Percentiles rank a stretch among this genome's conserved stretches.
Evolutionary conservation across 2,888 invertebrate species (phyloP).

Genomic region (Andrena dorsata): DNA sequence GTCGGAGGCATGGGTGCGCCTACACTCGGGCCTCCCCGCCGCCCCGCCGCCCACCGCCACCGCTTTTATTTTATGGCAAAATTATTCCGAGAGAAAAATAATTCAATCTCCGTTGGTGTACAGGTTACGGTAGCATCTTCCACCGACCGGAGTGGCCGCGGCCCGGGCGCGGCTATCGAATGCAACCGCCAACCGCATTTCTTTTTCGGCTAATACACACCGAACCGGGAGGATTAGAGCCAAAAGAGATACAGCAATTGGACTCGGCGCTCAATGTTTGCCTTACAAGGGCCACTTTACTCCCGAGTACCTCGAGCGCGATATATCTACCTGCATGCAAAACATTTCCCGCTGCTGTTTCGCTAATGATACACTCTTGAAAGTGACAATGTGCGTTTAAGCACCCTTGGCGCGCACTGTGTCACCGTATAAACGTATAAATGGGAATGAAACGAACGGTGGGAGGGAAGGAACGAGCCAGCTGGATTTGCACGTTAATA

Average conservation of each 20-base stretch:
- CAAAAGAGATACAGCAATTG: neutral
- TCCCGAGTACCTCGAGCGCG: neutral
- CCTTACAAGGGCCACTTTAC: neutral
- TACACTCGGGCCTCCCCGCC: slow-evolving; percentile 22
- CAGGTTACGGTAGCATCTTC: slow-evolving; percentile 63
- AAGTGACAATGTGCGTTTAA: slow-evolving; percentile 23
- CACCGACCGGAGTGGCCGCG: slow-evolving; percentile 29
- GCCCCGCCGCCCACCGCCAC: neutral
- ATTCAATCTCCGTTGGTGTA: slow-evolving; percentile 78
- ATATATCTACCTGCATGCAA: slow-evolving; percentile 9
- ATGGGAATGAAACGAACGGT: slow-evolving; percentile 21
- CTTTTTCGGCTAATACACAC: slow-evolving; percentile 17
- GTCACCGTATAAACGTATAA: slow-evolving; percentile 13
- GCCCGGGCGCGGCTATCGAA: neutral
- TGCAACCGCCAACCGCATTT: slow-evolving; percentile 26
- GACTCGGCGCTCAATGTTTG: neutral
- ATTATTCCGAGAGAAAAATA: slow-evolving; percentile 81
- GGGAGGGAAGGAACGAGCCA: neutral
- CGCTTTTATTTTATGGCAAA: slow-evolving; percentile 80
- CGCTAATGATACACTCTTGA: slow-evolving; percentile 30
- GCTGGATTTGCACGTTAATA: slow-evolving; percentile 16
- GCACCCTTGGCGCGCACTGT: slow-evolving; percentile 1
- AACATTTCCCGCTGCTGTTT: slow-evolving; percentile 36
- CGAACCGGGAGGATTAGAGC: slow-evolving; percentile 18
- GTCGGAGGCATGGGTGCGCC: slow-evolving; percentile 43